Percentiles rank a stretch among this genome's conserved stretches.
phyloP scores from a whole-genome alignment of 2,888 invertebrate genomes.

The Neoitamus cyanurus region DNA sequence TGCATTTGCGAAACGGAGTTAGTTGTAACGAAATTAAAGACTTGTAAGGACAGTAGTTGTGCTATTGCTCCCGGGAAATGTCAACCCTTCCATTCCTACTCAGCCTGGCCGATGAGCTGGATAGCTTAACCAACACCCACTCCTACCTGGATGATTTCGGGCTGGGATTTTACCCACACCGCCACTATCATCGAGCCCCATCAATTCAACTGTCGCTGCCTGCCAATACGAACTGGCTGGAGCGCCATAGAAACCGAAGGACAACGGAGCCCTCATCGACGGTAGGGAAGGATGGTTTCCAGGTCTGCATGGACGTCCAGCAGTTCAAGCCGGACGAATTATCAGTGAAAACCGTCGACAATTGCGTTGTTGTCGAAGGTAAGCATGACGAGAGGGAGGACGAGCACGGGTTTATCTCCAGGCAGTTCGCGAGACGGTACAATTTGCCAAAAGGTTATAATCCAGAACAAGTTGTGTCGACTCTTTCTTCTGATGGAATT shows the following conservation, averaged over 20 bases:
- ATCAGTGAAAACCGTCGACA: slow-evolving; percentile 79
- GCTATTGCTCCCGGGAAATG: slow-evolving; percentile 62
- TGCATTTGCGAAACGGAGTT: background rate
- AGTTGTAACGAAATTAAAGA: background rate
- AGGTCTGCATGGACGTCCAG: slow-evolving; percentile 79
- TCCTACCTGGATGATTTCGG: slow-evolving; percentile 65
- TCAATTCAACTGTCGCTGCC: slow-evolving; percentile 64
- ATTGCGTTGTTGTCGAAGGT: slow-evolving; percentile 79
- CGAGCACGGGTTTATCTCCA: slow-evolving; percentile 79
- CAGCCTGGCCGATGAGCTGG: slow-evolving; percentile 65
- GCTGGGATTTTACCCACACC: slow-evolving; percentile 64
- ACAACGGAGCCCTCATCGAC: background rate
- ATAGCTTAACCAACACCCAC: slow-evolving; percentile 63
- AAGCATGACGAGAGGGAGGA: slow-evolving; percentile 82
- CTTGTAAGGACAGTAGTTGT: background rate
- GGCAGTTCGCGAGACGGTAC: slow-evolving; percentile 82
- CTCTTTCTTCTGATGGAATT: slow-evolving; percentile 80
- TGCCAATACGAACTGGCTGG: slow-evolving; percentile 64
- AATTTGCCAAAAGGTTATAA: slow-evolving; percentile 80
- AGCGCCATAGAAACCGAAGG: slow-evolving; percentile 52
- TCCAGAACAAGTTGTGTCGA: slow-evolving; percentile 77
- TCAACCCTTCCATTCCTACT: slow-evolving; percentile 64
- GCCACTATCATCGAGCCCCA: slow-evolving; percentile 64
- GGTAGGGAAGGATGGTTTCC: slow-evolving; percentile 74
- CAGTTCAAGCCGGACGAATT: slow-evolving; percentile 85